Percentiles rank a stretch among this genome's conserved stretches.
Evolutionary conservation across 2,888 invertebrate genomes (phyloP).

Genomic region (Phragmatobia fuliginosa): DNA sequence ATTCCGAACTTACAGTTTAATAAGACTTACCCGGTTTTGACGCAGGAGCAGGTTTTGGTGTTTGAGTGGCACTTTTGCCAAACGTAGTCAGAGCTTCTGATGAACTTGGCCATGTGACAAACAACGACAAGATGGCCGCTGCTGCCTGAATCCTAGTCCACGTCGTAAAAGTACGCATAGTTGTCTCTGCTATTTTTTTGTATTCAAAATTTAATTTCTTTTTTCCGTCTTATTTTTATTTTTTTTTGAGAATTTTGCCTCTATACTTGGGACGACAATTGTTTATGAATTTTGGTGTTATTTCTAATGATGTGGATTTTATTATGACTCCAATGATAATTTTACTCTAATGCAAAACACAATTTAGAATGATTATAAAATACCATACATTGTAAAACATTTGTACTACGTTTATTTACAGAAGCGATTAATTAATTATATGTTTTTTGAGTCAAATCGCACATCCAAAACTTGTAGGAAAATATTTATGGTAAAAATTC

Average conservation of each 20-base stretch:
- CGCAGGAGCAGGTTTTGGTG: slow-evolving; percentile 86
- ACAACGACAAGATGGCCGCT: slow-evolving; percentile 72
- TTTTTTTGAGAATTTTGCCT: neutral
- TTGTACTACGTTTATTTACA: neutral
- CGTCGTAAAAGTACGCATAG: slow-evolving; percentile 78
- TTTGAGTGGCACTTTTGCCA: slow-evolving; percentile 88
- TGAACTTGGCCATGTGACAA: slow-evolving; percentile 77
- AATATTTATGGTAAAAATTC: neutral
- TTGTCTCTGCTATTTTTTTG: slow-evolving; percentile 38
- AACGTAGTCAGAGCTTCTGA: slow-evolving; percentile 90
- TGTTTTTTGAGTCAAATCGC: slow-evolving; percentile 11
- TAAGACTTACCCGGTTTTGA: slow-evolving; percentile 84
- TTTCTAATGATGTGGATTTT: neutral
- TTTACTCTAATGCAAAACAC: neutral
- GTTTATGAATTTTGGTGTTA: neutral
- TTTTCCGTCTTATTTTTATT: slow-evolving; percentile 3
- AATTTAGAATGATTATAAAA: neutral
- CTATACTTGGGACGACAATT: neutral
- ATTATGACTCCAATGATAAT: neutral
- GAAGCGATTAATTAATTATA: neutral
- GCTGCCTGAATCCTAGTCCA: slow-evolving; percentile 77
- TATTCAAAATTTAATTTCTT: neutral
- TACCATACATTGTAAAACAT: neutral
- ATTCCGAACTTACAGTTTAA: slow-evolving; percentile 6
- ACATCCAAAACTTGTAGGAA: slow-evolving; percentile 2